These are phyloP conservation scores for Oligia latruncula DNA, from an alignment of 2,888 invertebrate genomes.

Conservation along the genomic window DNA sequence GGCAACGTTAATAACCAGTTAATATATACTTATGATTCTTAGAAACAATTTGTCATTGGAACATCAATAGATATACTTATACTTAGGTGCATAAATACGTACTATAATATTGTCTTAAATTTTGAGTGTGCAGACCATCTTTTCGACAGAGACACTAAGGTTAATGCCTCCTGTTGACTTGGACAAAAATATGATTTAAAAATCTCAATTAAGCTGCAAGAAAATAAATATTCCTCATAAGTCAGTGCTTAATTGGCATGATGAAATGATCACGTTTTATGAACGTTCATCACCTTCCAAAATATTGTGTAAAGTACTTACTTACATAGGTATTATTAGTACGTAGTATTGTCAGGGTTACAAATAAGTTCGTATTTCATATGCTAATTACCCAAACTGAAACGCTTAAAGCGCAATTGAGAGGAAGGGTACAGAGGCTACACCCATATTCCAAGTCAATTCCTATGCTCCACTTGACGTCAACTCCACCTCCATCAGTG, in stretches of 20 bases:
- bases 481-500: too few relatives aligned
- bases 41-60: neutral
- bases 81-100: neutral
- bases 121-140: neutral
- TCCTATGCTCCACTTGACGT: neutral
- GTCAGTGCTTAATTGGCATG: neutral
- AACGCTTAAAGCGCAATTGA: constrained; percentile 44
- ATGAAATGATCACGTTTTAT: neutral
- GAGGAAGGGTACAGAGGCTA: constrained; percentile 12
- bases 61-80: constrained; percentile 6
- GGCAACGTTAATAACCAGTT: neutral
- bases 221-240: neutral
- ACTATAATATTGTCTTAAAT: neutral
- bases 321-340: too few relatives aligned
- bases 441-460: neutral
- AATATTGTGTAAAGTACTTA: neutral
- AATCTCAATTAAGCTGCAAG: neutral
- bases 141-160: neutral
- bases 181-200: neutral
- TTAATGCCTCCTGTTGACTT: neutral
- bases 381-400: constrained; percentile 26
- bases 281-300: too few relatives aligned
- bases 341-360: neutral
- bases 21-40: neutral
- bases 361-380: constrained; percentile 15